Base-by-base conservation (phyloP, 1,140 invertebrate genomes). In the Chironomus striatipennis region DNA sequence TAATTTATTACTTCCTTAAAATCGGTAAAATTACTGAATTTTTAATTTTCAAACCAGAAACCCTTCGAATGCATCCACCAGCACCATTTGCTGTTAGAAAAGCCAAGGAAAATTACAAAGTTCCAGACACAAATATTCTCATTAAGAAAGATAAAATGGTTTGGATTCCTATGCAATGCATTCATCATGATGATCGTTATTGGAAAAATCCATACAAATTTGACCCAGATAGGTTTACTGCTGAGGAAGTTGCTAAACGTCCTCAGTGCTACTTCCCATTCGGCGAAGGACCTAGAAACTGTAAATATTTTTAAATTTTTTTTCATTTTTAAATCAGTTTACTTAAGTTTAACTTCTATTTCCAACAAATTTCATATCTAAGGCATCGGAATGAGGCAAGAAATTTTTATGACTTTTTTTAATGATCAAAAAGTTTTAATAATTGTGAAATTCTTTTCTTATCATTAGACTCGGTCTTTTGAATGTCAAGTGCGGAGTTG, bases 241-340 rank as follows among this genome's bases (percentile, higher is more conserved):
- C 83, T 0, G 83, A 87, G 74, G 82, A 83, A 75, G 64, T 80
- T 0, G 78, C 79, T 17, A 77, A 78, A 7, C 81, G 88, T 64
- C 84, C 83, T 0, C 87, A 83, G 78, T 75, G 83, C 9, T 90
- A 86, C 78, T 78, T 92, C 65, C 87, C 91, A 1, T 93, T 93
- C 79, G 90, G 89, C 0, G 88, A 89, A 77, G 90, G 90, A 20
- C 87, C 87, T 2, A 83, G 90, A 3, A 88, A 86, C 78, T 91
- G 90, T 78, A 88, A 57, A 3, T 9, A 57, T 15, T 57, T 57
- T 57, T 57, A 7, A 6, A 43, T 90, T 74, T 88, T 87, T 84
- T 7, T 43, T 43, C 42, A 7, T 43, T 7, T 7, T 7, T 7
- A 43, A 7, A 7, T 43, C 10, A 7, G 6, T 43, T 7, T 43